phyloP scores from a whole-genome alignment of 2,888 invertebrate genomes.

The Trichacis sp. region DNA sequence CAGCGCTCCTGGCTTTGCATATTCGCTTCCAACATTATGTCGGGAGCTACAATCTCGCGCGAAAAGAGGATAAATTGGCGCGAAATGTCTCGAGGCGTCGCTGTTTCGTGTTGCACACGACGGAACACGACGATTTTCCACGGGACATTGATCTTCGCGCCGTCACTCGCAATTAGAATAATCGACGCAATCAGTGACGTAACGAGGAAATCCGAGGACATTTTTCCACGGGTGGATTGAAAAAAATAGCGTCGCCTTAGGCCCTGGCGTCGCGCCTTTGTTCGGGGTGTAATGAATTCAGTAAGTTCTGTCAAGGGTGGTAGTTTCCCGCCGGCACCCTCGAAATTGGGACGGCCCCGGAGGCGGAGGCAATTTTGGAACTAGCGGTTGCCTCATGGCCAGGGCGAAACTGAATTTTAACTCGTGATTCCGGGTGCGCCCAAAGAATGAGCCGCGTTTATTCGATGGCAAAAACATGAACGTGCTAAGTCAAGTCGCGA shows the following conservation, averaged over 20 bases:
- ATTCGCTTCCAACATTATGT: not conserved
- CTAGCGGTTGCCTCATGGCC: constrained; percentile 65
- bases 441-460: constrained; percentile 10
- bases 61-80: not conserved
- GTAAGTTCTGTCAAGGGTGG: constrained; percentile 66
- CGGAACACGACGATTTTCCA: not conserved
- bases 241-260: constrained; percentile 55
- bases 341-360: constrained; percentile 59
- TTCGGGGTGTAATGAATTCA: constrained; percentile 66
- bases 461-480: not conserved
- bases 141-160: not conserved
- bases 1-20: not conserved
- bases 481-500: not conserved
- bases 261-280: constrained; percentile 60
- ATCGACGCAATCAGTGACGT: constrained; percentile 2
- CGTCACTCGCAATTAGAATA: constrained; percentile 7
- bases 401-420: constrained; percentile 65
- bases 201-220: constrained; percentile 12
- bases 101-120: not conserved
- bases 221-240: constrained; percentile 22
- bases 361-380: constrained; percentile 62
- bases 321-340: constrained; percentile 67
- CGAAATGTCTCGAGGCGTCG: not conserved
- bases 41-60: not conserved
- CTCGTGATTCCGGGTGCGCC: constrained; percentile 58